Conservation (phyloP, 2,888 invertebrate genomes). For the Lithophane ornitopus region DNA sequence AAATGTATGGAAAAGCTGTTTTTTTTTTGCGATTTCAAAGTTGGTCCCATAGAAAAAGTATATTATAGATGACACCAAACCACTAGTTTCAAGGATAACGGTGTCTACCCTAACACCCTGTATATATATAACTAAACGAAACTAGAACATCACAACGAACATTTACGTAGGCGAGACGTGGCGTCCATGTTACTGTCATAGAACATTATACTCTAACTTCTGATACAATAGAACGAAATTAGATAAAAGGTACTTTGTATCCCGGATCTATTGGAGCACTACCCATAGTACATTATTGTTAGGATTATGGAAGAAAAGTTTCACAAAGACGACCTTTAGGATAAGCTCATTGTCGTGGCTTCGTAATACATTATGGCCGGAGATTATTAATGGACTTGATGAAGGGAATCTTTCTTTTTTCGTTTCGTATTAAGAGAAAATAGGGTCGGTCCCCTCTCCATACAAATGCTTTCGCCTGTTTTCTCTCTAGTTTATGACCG, state of each 20-base stretch:
- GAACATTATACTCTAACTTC: slow-evolving; percentile 45
- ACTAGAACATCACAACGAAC: background rate
- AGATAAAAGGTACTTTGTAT: slow-evolving; percentile 56
- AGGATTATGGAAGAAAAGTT: slow-evolving; percentile 49
- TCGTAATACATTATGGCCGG: slow-evolving; percentile 30
- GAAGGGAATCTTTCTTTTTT: slow-evolving; percentile 7
- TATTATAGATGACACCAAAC: no score
- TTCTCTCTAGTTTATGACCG: no score
- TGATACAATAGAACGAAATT: slow-evolving; percentile 56
- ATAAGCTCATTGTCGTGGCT: slow-evolving; percentile 55
- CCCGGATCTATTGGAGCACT: slow-evolving; percentile 33
- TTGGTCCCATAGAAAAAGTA: no score
- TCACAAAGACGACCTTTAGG: slow-evolving; percentile 43
- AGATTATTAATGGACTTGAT: slow-evolving; percentile 23
- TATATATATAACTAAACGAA: background rate
- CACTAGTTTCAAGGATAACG: no score
- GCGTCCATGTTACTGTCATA: slow-evolving; percentile 27
- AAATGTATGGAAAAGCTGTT: no score
- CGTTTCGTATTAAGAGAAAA: slow-evolving; percentile 3
- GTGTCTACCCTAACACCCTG: no score
- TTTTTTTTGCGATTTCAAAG: no score
- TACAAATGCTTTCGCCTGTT: no score
- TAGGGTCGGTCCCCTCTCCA: no score
- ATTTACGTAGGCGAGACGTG: background rate
- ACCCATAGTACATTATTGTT: slow-evolving; percentile 37